Evolutionary conservation across 2,888 invertebrate genomes (phyloP), one percentile per base, ranked within the genome.

Genomic region (Galerucella pusilla): DNA sequence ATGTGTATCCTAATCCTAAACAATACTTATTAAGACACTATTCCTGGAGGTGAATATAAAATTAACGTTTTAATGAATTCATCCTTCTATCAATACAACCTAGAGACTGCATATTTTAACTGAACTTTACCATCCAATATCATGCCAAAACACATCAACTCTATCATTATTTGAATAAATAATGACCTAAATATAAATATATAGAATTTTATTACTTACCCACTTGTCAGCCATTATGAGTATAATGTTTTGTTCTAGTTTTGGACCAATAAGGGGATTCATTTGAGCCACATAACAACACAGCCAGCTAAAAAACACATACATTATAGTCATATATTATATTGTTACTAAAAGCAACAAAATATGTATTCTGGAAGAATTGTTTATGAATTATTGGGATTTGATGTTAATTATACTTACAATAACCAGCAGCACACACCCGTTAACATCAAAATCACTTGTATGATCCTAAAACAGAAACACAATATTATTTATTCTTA

Each of bases 241-340:
- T 73, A 96, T 89, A 0, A 94, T 93, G 60, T 91, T 90, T 81
- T 91, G 91, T 81, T 90, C 89, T 6, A 97, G 89, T 89, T 92
- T 93, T 69, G 96, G 97, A 45, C 96, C 97, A 79, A 97, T 93
- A 71, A 97, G 89, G 0, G 97, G 97, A 88, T 97, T 97, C 96
- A 97, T 96, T 88, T 97, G 97, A 5, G 95, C 93, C 93, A 97
- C 93, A 86, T 96, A 97, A 81, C 96, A 96, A 85, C 96, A 96
- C 81, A 97, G 88, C 97, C 96, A 97, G 88, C 94, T 95, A 88
- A 66, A 89, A 88, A 74, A 74, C 52, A 73, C 7, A n/a, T 52
- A 52, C 7, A 14, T 7, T n/a, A 6, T n/a, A 5, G 14, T 49
- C 12, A 49, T 49, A 49, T 10, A 46, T 46, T 10, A 46, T 46